These are phyloP conservation scores for Drosophila biarmipes DNA, from an alignment of 1,140 invertebrate genomes.

Conservation along the genomic window DNA sequence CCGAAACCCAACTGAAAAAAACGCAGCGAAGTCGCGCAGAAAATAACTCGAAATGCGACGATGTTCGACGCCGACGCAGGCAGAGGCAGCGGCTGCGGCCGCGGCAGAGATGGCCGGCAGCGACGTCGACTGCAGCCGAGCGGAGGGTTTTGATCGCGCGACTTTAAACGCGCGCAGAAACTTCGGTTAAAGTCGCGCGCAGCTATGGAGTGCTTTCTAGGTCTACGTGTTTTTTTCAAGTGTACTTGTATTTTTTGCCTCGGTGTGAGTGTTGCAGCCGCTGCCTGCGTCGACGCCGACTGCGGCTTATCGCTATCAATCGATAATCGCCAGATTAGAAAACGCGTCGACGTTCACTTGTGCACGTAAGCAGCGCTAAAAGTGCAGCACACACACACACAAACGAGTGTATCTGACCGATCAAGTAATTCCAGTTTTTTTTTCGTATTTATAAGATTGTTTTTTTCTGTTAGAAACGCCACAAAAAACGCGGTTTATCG, in stretches of 20 bases:
- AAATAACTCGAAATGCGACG: slow-evolving; percentile 61
- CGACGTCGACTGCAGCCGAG: slow-evolving; percentile 46
- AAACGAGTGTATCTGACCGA: slow-evolving; percentile 33
- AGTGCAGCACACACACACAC: slow-evolving; percentile 62
- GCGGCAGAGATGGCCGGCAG: slow-evolving; percentile 18
- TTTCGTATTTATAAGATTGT: not conserved
- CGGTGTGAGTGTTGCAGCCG: slow-evolving; percentile 25
- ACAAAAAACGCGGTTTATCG: not conserved
- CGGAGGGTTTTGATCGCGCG: slow-evolving; percentile 32
- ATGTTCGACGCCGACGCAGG: slow-evolving; percentile 29
- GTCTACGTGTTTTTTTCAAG: slow-evolving; percentile 1
- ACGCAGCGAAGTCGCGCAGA: slow-evolving; percentile 67
- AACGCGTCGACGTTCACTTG: slow-evolving; percentile 75
- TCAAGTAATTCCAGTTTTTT: slow-evolving; percentile 77
- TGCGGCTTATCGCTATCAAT: slow-evolving; percentile 70
- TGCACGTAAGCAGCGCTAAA: slow-evolving; percentile 79
- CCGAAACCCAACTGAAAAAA: slow-evolving; percentile 69
- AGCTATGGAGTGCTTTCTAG: slow-evolving; percentile 23
- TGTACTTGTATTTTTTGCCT: not conserved
- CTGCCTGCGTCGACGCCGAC: slow-evolving; percentile 29
- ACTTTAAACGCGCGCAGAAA: slow-evolving; percentile 37
- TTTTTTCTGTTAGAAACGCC: slow-evolving; percentile 1
- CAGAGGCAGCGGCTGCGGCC: slow-evolving; percentile 17
- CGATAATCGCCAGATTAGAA: slow-evolving; percentile 78
- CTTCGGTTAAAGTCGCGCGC: slow-evolving; percentile 33